Evolutionary conservation across 1,140 invertebrate species (phyloP).

Genomic region (Drosophila nannoptera): DNA sequence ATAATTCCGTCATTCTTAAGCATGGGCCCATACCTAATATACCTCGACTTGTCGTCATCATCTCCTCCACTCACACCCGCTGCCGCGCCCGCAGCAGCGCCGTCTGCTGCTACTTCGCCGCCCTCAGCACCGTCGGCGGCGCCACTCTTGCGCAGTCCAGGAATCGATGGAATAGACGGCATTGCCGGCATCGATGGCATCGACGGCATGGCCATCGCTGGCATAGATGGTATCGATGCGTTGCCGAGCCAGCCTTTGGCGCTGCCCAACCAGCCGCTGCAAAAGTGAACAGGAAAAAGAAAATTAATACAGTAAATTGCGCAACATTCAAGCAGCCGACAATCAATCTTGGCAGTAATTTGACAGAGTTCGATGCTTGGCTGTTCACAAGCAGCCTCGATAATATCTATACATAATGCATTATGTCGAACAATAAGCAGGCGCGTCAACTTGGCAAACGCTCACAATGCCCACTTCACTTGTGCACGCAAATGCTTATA

Average conservation of each 20-base stretch:
- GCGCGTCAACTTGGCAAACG: conserved; percentile 50
- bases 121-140: conserved; percentile 72
- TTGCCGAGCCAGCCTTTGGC: conserved; percentile 88
- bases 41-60: conserved; percentile 91
- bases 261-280: conserved; percentile 87
- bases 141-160: conserved; percentile 84
- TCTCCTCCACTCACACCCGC: conserved; percentile 83
- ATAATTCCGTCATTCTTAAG: conserved; percentile 79
- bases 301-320: conserved; percentile 28
- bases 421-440: conserved; percentile 56
- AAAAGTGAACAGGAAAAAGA: conserved; percentile 21
- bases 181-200: conserved; percentile 79
- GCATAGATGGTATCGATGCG: conserved; percentile 75
- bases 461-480: conserved; percentile 28
- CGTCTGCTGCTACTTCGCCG: conserved; percentile 79
- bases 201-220: conserved; percentile 78
- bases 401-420: conserved; percentile 55
- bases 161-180: conserved; percentile 81
- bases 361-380: conserved; percentile 51
- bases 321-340: conserved; percentile 37
- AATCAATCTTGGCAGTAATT: conserved; percentile 66
- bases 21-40: conserved; percentile 83
- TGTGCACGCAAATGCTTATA: conserved; percentile 31
- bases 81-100: conserved; percentile 75
- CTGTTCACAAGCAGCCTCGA: conserved; percentile 33